Conservation (phyloP, 2,797 vertebrate genomes). For the Argya squamiceps region DNA sequence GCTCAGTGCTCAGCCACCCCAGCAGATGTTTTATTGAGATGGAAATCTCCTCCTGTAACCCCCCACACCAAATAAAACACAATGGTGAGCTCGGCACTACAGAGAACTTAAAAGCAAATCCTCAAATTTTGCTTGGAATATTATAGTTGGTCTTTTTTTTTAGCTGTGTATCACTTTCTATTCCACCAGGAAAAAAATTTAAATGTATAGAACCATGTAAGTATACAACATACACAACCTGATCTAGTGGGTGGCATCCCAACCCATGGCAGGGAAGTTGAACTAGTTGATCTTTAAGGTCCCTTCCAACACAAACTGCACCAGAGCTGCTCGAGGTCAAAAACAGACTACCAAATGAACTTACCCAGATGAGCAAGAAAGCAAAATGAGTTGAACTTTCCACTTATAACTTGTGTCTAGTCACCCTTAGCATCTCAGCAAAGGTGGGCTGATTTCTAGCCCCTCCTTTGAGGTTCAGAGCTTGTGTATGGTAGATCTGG, state of each 20-base stretch:
- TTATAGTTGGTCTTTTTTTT: neutral
- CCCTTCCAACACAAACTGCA: neutral
- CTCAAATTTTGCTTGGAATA: neutral
- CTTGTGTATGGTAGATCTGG: neutral
- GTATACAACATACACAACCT: neutral
- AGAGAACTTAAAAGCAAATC: neutral
- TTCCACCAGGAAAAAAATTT: neutral
- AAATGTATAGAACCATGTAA: neutral
- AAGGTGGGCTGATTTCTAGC: neutral
- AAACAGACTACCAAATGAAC: neutral
- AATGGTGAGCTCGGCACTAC: neutral
- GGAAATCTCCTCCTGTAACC: neutral
- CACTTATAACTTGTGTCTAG: neutral
- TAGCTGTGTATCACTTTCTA: neutral
- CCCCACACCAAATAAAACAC: neutral
- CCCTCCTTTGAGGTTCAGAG: neutral
- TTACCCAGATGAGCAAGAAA: accelerated
- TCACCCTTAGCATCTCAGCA: neutral
- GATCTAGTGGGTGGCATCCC: neutral
- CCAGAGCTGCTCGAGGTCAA: neutral
- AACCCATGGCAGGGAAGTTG: neutral
- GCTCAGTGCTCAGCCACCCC: neutral
- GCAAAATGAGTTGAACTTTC: neutral
- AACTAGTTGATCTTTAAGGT: neutral
- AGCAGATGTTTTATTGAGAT: neutral